A percentile compares a stretch with the other conserved stretches of the same genome.
Evolutionary conservation across 2,888 invertebrate species (phyloP).

Genomic region (Nymphalis urticae): DNA sequence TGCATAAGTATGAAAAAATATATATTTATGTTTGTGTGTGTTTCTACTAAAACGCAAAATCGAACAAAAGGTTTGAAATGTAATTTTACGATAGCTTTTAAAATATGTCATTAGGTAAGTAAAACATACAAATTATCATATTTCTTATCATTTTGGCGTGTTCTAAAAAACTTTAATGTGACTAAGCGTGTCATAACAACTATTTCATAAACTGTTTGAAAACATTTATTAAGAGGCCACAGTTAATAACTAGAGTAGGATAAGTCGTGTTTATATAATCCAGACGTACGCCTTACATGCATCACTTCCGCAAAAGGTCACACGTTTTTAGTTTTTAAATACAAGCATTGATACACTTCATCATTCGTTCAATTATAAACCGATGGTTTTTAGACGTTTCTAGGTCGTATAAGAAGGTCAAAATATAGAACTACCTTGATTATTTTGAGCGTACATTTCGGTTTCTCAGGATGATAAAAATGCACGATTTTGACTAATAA

Average conservation of each 20-base stretch:
- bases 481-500: constrained; percentile 56
- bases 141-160: no score
- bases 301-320: constrained; percentile 31
- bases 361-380: constrained; percentile 52
- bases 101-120: no score
- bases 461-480: constrained; percentile 52
- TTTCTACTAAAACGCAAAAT: no score
- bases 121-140: no score
- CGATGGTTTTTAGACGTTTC: constrained; percentile 59
- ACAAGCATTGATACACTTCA: constrained; percentile 40
- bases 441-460: constrained; percentile 60
- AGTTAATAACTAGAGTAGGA: constrained; percentile 14
- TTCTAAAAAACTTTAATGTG: not conserved
- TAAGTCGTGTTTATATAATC: constrained; percentile 25
- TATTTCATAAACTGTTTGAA: not conserved
- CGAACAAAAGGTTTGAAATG: no score
- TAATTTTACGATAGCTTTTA: no score
- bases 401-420: constrained; percentile 62
- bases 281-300: constrained; percentile 20
- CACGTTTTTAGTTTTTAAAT: constrained; percentile 25
- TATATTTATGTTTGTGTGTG: no score
- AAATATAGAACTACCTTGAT: constrained; percentile 57
- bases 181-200: not conserved
- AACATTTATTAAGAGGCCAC: not conserved
- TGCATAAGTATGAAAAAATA: no score